phyloP scores from a whole-genome alignment of 2,888 invertebrate genomes.

The Caenorhabditis sp. region DNA sequence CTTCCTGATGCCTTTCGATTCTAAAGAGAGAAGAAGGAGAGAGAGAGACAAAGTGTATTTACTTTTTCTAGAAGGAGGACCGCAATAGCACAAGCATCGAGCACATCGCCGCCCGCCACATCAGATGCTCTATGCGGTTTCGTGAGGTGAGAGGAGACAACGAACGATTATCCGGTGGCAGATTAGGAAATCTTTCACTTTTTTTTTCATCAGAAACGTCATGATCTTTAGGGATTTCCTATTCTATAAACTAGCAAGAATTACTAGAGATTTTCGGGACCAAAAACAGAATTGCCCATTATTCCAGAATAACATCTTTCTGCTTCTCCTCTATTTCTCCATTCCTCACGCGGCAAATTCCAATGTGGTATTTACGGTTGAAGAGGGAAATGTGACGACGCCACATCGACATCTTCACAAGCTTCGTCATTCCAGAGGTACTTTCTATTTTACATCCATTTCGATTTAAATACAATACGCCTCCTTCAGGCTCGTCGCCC shows the following conservation, averaged over 20 bases:
- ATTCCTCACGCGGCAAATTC: not conserved
- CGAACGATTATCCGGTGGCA: too few relatives aligned
- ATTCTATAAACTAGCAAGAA: too few relatives aligned
- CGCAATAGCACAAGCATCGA: too few relatives aligned
- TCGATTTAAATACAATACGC: not conserved
- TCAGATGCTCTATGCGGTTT: constrained; percentile 52
- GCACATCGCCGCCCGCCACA: not conserved
- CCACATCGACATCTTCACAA: constrained; percentile 38
- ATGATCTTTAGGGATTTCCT: too few relatives aligned
- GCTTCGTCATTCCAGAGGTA: constrained; percentile 36
- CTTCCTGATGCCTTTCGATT: constrained; percentile 39
- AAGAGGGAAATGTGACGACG: constrained; percentile 34
- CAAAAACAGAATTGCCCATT: too few relatives aligned
- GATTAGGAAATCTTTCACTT: too few relatives aligned
- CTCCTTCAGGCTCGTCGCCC: constrained; percentile 17
- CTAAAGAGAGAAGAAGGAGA: not conserved
- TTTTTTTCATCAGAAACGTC: not conserved
- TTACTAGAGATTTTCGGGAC: too few relatives aligned
- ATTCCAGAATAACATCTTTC: constrained; percentile 24
- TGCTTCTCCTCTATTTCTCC: constrained; percentile 37
- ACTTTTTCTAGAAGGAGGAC: constrained; percentile 24
- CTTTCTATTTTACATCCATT: not conserved
- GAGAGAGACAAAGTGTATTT: constrained; percentile 46
- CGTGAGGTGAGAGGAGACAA: constrained; percentile 43
- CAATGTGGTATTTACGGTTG: constrained; percentile 33